A percentile compares a stretch with the other conserved stretches of the same genome.
phyloP scores from a whole-genome alignment of 2,888 invertebrate species.

The Eurytoma adleriae region DNA sequence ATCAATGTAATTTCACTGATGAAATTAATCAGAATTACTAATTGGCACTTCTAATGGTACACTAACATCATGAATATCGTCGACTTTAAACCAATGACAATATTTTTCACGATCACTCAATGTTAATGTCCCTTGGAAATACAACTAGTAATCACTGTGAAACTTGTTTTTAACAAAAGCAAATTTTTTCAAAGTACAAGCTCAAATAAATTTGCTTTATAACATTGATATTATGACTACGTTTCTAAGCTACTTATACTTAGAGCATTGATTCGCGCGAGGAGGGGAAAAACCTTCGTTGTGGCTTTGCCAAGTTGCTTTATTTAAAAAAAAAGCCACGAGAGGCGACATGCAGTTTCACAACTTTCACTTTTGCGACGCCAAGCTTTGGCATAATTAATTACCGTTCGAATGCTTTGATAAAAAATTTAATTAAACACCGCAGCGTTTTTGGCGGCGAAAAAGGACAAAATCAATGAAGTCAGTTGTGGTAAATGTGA shows the following conservation, averaged over 20 bases:
- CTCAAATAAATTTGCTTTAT: background rate
- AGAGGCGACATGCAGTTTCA: constrained; percentile 41
- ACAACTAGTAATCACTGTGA: constrained; percentile 17
- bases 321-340: constrained; percentile 21
- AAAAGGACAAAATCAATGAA: too few relatives aligned
- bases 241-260: constrained; percentile 16
- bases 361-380: constrained; percentile 32
- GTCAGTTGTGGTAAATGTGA: too few relatives aligned
- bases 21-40: too few relatives aligned
- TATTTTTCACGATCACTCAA: background rate
- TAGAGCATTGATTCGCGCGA: constrained; percentile 6
- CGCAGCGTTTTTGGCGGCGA: too few relatives aligned
- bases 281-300: constrained; percentile 11
- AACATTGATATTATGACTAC: constrained; percentile 6
- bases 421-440: background rate
- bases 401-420: background rate
- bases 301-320: constrained; percentile 21
- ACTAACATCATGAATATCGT: too few relatives aligned
- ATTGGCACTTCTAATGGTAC: too few relatives aligned
- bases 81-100: too few relatives aligned
- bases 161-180: background rate
- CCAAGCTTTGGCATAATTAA: constrained; percentile 28
- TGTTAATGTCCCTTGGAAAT: constrained; percentile 8
- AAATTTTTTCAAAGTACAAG: background rate
- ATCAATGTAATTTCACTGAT: too few relatives aligned